phyloP scores from a whole-genome alignment of 2,888 invertebrate genomes.

The Harpagoxenus sublaevis region DNA sequence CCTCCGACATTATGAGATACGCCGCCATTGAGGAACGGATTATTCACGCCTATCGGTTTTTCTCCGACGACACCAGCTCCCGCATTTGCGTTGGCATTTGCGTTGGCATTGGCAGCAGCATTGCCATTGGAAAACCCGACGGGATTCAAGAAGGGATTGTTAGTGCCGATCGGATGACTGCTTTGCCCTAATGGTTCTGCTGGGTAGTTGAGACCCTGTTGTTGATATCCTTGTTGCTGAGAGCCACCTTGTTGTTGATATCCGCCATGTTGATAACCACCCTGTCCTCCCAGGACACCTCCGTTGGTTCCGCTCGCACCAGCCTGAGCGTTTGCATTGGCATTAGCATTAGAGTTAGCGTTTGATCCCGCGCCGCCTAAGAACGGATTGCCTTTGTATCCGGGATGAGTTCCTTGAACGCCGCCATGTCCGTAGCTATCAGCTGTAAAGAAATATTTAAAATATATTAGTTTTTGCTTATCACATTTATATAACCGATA shows the following conservation, averaged over 20 bases:
- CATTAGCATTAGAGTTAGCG: slow-evolving; percentile 60
- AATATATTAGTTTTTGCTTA: background rate
- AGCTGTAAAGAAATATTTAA: slow-evolving; percentile 33
- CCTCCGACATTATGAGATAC: background rate
- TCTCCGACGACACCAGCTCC: slow-evolving; percentile 33
- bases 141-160: slow-evolving; percentile 6
- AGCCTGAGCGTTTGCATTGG: slow-evolving; percentile 58
- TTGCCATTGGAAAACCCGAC: background rate
- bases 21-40: slow-evolving; percentile 57
- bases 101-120: slow-evolving; percentile 47
- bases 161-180: background rate
- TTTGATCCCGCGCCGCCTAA: slow-evolving; percentile 34
- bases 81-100: slow-evolving; percentile 57
- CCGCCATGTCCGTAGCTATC: slow-evolving; percentile 38
- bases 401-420: background rate
- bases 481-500: background rate
- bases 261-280: background rate
- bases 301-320: background rate
- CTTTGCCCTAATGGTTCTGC: background rate
- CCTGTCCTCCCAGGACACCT: background rate
- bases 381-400: slow-evolving; percentile 56
- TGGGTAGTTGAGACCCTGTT: slow-evolving; percentile 19
- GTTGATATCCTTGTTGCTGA: background rate
- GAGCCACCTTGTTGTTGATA: slow-evolving; percentile 13
- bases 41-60: slow-evolving; percentile 49